Evolutionary conservation across 2,113 vertebrate species (phyloP).

Genomic region (Hyaena hyaena): DNA sequence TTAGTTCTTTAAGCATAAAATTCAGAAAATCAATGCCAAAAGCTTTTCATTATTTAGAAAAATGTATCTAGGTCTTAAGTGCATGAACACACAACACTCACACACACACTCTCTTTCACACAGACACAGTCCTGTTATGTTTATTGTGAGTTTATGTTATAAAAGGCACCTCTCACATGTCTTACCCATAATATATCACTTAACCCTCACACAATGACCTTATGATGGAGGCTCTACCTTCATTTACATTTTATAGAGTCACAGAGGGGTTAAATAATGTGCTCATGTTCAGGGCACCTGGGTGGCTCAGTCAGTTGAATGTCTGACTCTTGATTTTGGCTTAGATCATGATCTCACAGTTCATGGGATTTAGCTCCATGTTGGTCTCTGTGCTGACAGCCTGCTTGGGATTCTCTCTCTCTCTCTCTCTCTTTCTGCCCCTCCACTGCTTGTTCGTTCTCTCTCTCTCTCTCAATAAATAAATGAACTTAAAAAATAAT

Average conservation of each 20-base stretch:
- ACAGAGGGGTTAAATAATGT: constrained; percentile 7
- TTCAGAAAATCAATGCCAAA: background rate
- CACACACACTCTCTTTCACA: background rate
- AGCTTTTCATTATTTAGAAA: constrained; percentile 27
- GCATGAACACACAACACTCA: background rate
- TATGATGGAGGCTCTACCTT: background rate
- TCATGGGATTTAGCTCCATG: no score
- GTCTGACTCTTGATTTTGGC: no score
- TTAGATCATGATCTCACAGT: no score
- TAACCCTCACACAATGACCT: background rate
- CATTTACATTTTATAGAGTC: constrained; percentile 1
- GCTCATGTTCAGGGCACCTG: background rate
- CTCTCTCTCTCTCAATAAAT: no score
- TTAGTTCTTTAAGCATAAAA: background rate
- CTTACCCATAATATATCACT: background rate
- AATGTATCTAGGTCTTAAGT: background rate
- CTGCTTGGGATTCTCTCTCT: no score
- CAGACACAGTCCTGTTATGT: background rate
- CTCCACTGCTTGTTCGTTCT: no score
- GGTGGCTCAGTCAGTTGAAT: no score
- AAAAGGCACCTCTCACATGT: background rate
- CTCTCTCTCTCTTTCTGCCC: no score
- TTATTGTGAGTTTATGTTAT: background rate
- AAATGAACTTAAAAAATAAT: no score
- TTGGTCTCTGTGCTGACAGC: no score